Evolutionary conservation across 2,797 vertebrate genomes (phyloP), one percentile per base, ranked within the genome.

Genomic region (Platyrinchus mystaceus): DNA sequence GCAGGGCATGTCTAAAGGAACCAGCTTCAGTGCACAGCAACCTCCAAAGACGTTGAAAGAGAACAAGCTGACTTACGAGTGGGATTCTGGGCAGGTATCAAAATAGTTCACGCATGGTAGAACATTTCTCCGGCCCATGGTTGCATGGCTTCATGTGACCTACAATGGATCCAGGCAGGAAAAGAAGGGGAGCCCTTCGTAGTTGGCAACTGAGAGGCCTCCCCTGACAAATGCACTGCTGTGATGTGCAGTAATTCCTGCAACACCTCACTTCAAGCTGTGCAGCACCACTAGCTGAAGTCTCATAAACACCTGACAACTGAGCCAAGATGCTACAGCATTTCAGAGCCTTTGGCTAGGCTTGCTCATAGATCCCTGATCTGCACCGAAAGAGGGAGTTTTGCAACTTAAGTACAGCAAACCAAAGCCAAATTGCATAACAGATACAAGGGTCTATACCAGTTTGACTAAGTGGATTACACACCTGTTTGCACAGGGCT

Each of bases 21-120:
- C 6, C 0, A 1, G 41, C 44, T 70, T 68, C 30, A 43, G 62
- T 2, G 7, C 49, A 66, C 8, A 83, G 52, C 16, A 46, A 26
- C 12, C 4, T 71, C 59, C 49, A 49, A 30, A 36, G 23, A 34
- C 37, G 12, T 0, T 70, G 43, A 50, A 62, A 1, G 2, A 30
- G 78, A 85, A 32, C 18, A 73, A 20, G 41, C 8, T 76, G 46
- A 64, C 6, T 59, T 44, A 6, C 13, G 10, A 67, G 32, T 24
- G 22, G n/a, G 41, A 74, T 63, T 89, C 59, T 80, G 28, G 58
- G 20, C 12, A 64, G 49, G 12, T 41, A 36, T 7, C 26, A 43
- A 67, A 53, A 28, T 7, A 78, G 16, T 23, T 21, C 1, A 0
- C 1, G 0, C 9, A 7, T 0, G 4, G 20, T 11, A 53, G 27